Percentiles rank a stretch among this genome's conserved stretches.
Conservation (phyloP, 2,797 vertebrate species). For the Falco columbarius region DNA sequence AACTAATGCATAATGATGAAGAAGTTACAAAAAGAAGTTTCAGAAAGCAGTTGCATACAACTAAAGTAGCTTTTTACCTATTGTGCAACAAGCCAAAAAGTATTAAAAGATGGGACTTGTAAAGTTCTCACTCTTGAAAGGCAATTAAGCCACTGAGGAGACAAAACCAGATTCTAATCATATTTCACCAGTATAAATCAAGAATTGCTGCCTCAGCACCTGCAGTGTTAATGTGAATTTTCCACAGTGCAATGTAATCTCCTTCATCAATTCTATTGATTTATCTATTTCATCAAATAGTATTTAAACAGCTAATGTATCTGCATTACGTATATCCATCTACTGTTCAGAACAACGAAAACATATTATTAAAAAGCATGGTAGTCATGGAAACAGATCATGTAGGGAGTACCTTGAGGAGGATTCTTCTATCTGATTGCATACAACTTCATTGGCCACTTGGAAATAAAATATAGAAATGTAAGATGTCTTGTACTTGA, state of each 20-base stretch:
- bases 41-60: background rate
- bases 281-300: conserved; percentile 20
- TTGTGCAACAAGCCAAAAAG: conserved; percentile 22
- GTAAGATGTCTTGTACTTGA: background rate
- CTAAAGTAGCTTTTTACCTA: conserved; percentile 21
- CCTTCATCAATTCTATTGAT: background rate
- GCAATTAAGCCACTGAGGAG: background rate
- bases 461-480: background rate
- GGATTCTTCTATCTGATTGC: background rate
- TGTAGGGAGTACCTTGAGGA: background rate
- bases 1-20: conserved; percentile 48
- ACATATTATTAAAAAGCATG: background rate
- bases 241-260: background rate
- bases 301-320: background rate
- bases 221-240: background rate
- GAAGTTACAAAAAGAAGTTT: conserved; percentile 40
- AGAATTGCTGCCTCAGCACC: background rate
- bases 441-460: background rate
- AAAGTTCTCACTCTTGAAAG: background rate
- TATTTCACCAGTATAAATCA: background rate
- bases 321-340: background rate
- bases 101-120: background rate
- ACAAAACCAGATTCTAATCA: background rate
- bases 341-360: conserved; percentile 1
- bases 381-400: conserved; percentile 50